phyloP scores from a whole-genome alignment of 2,113 vertebrate species.

The Sturnira hondurensis region DNA sequence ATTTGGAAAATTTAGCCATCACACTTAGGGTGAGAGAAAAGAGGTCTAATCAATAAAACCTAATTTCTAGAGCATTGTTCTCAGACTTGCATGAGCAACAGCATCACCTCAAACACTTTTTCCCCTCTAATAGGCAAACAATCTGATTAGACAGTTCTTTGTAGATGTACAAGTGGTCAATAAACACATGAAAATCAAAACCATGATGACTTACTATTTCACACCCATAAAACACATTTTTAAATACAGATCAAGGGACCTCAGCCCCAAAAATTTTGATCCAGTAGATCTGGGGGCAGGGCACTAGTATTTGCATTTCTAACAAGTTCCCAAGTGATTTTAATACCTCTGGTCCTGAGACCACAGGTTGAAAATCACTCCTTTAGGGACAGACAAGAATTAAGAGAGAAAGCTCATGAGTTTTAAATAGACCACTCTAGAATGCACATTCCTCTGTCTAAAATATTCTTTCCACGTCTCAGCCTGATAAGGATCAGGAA shows the following conservation, averaged over 20 bases:
- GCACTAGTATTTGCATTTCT: neutral
- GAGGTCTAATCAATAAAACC: neutral
- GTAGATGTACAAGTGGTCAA: neutral
- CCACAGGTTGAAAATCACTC: neutral
- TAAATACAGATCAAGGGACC: accelerated
- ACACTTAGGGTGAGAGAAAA: neutral
- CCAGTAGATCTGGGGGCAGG: neutral
- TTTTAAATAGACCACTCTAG: neutral
- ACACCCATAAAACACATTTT: neutral
- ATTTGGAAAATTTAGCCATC: neutral
- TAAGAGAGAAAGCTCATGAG: neutral
- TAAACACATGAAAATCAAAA: neutral
- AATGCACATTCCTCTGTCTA: neutral
- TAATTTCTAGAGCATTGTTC: neutral
- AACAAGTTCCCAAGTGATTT: neutral
- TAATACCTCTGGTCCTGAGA: neutral
- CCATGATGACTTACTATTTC: neutral
- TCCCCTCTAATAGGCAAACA: neutral
- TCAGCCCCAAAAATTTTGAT: neutral
- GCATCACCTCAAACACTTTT: neutral
- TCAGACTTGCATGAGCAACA: neutral
- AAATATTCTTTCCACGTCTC: neutral
- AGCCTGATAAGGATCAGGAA: neutral
- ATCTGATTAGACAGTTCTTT: neutral
- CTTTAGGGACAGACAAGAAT: neutral